Evolutionary conservation across 1,140 invertebrate species (phyloP).

Genomic region (Ridgeia piscesae): DNA sequence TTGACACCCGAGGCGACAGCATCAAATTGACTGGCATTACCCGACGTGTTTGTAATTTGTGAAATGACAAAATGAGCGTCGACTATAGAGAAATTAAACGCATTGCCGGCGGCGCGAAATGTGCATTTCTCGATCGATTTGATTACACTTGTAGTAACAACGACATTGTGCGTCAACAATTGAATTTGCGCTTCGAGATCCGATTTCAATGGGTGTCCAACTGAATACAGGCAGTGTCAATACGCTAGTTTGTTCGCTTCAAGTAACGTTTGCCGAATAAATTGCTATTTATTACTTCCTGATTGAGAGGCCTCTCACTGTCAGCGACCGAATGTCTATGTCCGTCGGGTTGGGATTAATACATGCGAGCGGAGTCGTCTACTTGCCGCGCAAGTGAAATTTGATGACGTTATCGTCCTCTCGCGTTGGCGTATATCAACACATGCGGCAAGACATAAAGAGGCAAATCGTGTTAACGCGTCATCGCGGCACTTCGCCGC

Average conservation of each 20-base stretch:
- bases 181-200: background rate
- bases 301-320: background rate
- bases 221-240: background rate
- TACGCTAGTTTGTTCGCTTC: background rate
- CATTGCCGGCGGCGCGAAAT: background rate
- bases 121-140: background rate
- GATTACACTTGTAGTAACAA: constrained; percentile 1
- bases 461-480: background rate
- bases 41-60: background rate
- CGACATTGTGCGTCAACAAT: background rate
- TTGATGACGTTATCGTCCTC: background rate
- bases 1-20: background rate
- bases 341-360: background rate
- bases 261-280: constrained; percentile 5
- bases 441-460: background rate
- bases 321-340: background rate
- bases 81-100: background rate
- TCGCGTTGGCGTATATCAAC: background rate
- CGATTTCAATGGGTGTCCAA: background rate
- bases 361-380: background rate
- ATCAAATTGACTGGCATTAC: background rate
- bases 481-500: background rate
- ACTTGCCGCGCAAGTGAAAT: background rate
- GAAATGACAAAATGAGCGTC: background rate
- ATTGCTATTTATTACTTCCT: background rate